Percentiles rank a stretch among this genome's conserved stretches.
phyloP scores from a whole-genome alignment of 2,797 vertebrate genomes.

The Adelosebastes latens region DNA sequence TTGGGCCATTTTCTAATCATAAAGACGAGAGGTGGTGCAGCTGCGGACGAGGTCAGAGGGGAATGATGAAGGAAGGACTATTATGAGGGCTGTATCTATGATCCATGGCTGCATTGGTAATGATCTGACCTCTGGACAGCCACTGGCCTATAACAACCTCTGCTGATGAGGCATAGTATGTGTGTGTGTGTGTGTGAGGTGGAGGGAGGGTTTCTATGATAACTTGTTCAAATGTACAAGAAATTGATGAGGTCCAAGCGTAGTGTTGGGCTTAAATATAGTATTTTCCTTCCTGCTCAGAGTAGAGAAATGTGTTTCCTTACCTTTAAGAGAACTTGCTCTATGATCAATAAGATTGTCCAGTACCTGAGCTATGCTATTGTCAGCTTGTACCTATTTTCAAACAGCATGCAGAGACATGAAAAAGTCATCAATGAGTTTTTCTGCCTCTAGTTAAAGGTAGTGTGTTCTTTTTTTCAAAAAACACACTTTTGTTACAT shows the following conservation, averaged over 20 bases:
- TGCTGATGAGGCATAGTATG: constrained; percentile 43
- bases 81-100: constrained; percentile 67
- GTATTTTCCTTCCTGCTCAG: neutral
- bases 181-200: constrained; percentile 6
- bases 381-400: neutral
- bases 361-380: neutral
- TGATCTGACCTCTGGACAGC: constrained; percentile 67
- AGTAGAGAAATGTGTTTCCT: neutral
- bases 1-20: constrained; percentile 63
- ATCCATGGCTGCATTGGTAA: constrained; percentile 70
- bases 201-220: neutral
- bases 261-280: neutral
- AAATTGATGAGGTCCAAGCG: neutral
- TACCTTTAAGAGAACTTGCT: neutral
- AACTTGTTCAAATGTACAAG: constrained; percentile 1
- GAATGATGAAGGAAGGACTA: constrained; percentile 64
- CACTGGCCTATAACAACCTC: constrained; percentile 48
- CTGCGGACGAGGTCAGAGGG: constrained; percentile 69
- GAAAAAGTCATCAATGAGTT: neutral
- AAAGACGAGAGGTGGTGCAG: constrained; percentile 64
- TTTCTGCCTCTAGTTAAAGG: neutral
- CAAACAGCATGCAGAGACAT: neutral
- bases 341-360: neutral
- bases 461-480: neutral
- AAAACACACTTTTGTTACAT: neutral